Evolutionary conservation across 2,888 invertebrate species (phyloP).

Genomic region (Prionchulus punctatus): DNA sequence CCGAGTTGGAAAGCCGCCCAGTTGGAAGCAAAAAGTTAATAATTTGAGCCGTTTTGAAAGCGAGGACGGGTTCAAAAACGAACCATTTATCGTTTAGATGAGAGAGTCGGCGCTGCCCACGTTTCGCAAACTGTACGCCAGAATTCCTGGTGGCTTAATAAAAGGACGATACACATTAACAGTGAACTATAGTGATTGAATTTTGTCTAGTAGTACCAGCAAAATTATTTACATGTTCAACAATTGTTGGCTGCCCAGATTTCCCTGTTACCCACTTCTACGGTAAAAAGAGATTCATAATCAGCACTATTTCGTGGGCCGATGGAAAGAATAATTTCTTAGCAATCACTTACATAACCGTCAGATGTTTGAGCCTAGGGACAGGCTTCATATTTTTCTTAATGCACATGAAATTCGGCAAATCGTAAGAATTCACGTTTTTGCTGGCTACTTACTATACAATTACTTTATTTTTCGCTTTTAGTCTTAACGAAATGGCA

Average conservation of each 20-base stretch:
- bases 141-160: constrained; percentile 56
- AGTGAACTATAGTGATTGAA: constrained; percentile 20
- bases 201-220: background rate
- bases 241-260: too few species aligned
- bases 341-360: constrained; percentile 92
- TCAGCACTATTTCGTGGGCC: constrained; percentile 86
- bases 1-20: constrained; percentile 69
- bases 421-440: too few species aligned
- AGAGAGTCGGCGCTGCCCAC: constrained; percentile 89
- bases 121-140: constrained; percentile 80
- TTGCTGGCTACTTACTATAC: too few species aligned
- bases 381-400: constrained; percentile 77
- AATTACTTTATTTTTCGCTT: too few species aligned
- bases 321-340: constrained; percentile 97
- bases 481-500: too few species aligned
- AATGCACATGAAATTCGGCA: constrained; percentile 88
- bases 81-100: constrained; percentile 99
- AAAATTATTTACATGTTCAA: too few species aligned
- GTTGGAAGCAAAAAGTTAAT: constrained; percentile 64
- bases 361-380: constrained; percentile 78
- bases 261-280: constrained; percentile 81
- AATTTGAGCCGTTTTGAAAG: too few species aligned
- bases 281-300: constrained; percentile 83
- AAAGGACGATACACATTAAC: constrained; percentile 42
- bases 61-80: constrained; percentile 91